Evolutionary conservation across 2,113 vertebrate genomes (phyloP).

Genomic region (Ictalurus punctatus): DNA sequence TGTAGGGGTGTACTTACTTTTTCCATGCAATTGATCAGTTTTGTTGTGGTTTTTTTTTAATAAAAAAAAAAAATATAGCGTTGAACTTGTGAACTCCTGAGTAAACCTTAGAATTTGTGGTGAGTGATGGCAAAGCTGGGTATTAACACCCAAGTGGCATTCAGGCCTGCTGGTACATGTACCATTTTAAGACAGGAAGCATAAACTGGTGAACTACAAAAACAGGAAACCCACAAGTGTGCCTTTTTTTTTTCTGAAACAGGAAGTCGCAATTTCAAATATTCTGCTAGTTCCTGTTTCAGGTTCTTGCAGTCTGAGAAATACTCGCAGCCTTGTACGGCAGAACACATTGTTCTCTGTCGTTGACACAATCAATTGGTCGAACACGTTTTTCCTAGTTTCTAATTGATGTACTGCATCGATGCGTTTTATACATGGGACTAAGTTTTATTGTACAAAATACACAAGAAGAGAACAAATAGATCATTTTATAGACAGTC

Average conservation of each 20-base stretch:
- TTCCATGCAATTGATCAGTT: no score
- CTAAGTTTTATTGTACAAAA: constrained; percentile 39
- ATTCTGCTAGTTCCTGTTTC: constrained; percentile 38
- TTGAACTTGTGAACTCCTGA: not conserved
- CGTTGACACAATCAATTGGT: not conserved
- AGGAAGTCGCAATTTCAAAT: constrained; percentile 47
- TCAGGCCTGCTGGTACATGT: not conserved
- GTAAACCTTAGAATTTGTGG: not conserved
- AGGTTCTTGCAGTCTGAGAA: not conserved
- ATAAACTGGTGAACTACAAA: constrained; percentile 36
- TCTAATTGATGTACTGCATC: no score
- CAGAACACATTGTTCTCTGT: not conserved
- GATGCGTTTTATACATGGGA: not conserved
- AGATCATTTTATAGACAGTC: not conserved
- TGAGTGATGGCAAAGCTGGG: not conserved
- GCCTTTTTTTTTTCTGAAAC: constrained; percentile 43
- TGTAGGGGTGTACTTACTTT: no score
- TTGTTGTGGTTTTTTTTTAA: no score
- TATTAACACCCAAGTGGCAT: not conserved
- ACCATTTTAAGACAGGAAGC: constrained; percentile 26
- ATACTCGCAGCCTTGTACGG: not conserved
- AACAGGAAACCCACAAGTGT: constrained; percentile 50
- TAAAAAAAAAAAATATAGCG: no score
- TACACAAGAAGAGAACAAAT: not conserved
- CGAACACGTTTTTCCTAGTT: not conserved